Conservation (phyloP, 2,797 vertebrate genomes). For the Carapus acus region DNA sequence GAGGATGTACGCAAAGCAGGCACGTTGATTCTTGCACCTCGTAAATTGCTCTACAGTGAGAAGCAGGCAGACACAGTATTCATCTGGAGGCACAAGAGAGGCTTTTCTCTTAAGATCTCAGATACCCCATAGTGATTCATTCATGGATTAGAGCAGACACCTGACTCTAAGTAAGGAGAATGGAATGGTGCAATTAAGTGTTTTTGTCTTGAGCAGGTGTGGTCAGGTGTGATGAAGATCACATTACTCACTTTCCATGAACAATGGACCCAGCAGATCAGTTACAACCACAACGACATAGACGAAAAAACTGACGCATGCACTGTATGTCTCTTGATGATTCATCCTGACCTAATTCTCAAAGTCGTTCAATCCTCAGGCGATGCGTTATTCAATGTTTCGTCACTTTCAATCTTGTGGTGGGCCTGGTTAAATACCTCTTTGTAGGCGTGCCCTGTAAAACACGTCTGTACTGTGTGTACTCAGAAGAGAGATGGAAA, state of each 20-base stretch:
- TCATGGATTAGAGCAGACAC: background rate
- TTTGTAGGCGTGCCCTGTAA: background rate
- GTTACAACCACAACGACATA: constrained; percentile 10
- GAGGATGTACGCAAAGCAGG: constrained; percentile 19
- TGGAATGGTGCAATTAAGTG: constrained; percentile 4
- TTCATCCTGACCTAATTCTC: constrained; percentile 37
- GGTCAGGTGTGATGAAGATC: no score
- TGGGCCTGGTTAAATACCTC: constrained; percentile 18
- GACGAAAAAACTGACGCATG: no score
- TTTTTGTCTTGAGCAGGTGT: background rate
- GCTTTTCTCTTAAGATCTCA: constrained; percentile 2
- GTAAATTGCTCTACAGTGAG: constrained; percentile 30
- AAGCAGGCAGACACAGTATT: constrained; percentile 1
- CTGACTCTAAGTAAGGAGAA: constrained; percentile 1
- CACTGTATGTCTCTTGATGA: constrained; percentile 28
- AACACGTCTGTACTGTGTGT: background rate
- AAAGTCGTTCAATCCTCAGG: constrained; percentile 22
- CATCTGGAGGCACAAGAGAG: background rate
- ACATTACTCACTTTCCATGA: background rate
- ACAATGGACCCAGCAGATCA: background rate
- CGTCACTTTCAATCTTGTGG: constrained; percentile 27
- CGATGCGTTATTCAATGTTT: constrained; percentile 30
- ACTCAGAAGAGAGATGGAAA: constrained; percentile 5
- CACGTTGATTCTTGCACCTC: constrained; percentile 26
- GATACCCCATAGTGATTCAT: constrained; percentile 1